Percentiles rank a stretch among this genome's conserved stretches.
These are phyloP conservation scores for Colossoma macropomum DNA, from an alignment of 2,113 vertebrate species.

Conservation along the genomic window DNA sequence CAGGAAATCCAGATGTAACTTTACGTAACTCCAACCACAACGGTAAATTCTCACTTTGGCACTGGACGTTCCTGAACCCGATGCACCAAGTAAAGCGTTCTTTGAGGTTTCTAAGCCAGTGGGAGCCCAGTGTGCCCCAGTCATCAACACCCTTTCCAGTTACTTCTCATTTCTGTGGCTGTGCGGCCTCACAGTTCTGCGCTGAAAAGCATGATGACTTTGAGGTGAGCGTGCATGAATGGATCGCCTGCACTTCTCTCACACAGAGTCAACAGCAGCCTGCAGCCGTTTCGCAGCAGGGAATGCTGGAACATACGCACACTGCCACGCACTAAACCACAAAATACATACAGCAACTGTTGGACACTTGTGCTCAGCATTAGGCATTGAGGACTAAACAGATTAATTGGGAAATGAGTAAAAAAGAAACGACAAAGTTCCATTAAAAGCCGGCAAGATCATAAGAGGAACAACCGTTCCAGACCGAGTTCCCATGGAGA, in stretches of 20 bases:
- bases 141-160: slow-evolving; percentile 55
- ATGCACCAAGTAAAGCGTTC: slow-evolving; percentile 18
- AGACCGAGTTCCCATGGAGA: slow-evolving; percentile 82
- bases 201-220: slow-evolving; percentile 69
- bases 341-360: slow-evolving; percentile 28
- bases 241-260: slow-evolving; percentile 56
- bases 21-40: slow-evolving; percentile 5
- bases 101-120: slow-evolving; percentile 27
- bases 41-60: slow-evolving; percentile 21
- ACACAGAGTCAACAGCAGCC: slow-evolving; percentile 58
- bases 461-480: slow-evolving; percentile 80
- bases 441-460: slow-evolving; percentile 78
- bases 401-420: slow-evolving; percentile 56
- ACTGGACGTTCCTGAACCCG: slow-evolving; percentile 16
- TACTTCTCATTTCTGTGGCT: slow-evolving; percentile 40
- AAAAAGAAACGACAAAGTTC: slow-evolving; percentile 68
- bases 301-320: slow-evolving; percentile 53
- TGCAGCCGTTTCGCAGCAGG: slow-evolving; percentile 37
- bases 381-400: slow-evolving; percentile 51
- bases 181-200: slow-evolving; percentile 63
- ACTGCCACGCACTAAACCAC: slow-evolving; percentile 25
- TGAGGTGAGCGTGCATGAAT: slow-evolving; percentile 65
- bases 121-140: background rate
- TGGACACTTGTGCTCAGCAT: slow-evolving; percentile 21
- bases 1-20: slow-evolving; percentile 30